phyloP scores from a whole-genome alignment of 1,140 invertebrate species.

The Eriosoma lanigerum region DNA sequence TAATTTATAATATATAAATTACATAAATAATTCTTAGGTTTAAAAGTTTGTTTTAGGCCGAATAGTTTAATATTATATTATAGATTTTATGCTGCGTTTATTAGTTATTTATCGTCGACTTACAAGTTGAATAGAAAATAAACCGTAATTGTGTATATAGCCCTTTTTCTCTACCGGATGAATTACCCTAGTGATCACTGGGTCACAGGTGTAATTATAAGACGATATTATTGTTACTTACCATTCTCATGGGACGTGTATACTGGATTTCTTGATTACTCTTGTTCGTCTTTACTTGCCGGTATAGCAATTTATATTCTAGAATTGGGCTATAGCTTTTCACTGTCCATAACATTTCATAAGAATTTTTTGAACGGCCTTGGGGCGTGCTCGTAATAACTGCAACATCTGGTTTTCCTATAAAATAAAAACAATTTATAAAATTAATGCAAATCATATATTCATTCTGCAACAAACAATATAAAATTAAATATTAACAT shows the following conservation, averaged over 20 bases:
- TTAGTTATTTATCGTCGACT: not conserved
- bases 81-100: too few relatives aligned
- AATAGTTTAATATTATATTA: too few relatives aligned
- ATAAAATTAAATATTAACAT: too few relatives aligned
- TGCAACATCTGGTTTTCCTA: conserved; percentile 61
- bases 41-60: too few relatives aligned
- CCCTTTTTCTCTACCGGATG: not conserved
- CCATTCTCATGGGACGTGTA: conserved; percentile 45
- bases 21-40: too few relatives aligned
- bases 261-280: conserved; percentile 56
- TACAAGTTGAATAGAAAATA: not conserved
- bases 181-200: not conserved
- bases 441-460: too few relatives aligned
- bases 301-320: conserved; percentile 63
- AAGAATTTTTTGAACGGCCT: conserved; percentile 60
- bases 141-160: not conserved
- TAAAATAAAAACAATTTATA: not conserved
- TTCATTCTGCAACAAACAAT: too few relatives aligned
- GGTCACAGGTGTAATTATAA: not conserved
- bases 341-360: conserved; percentile 64
- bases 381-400: conserved; percentile 60
- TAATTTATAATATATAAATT: too few relatives aligned
- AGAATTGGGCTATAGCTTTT: conserved; percentile 63
- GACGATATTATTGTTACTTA: conserved; percentile 10
- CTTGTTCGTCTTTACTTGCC: conserved; percentile 58